phyloP scores from a whole-genome alignment of 2,797 vertebrate species.

The Pangasius mekongensis region DNA sequence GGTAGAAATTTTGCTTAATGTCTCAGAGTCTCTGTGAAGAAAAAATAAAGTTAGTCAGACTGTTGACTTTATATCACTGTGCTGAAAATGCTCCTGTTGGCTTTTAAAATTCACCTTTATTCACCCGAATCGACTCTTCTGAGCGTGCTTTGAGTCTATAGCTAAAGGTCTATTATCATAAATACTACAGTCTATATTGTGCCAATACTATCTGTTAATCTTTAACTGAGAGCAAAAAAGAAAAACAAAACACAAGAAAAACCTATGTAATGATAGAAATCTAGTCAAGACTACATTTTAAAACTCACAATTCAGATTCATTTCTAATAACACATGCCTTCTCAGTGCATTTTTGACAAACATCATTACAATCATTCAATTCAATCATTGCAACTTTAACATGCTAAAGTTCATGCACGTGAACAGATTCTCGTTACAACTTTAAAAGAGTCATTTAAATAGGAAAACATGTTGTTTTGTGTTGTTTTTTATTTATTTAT shows the following conservation, averaged over 20 bases:
- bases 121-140: neutral
- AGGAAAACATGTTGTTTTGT: neutral
- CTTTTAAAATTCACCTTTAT: neutral
- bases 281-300: neutral
- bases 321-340: neutral
- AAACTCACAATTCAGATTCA: neutral
- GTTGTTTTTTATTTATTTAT: neutral
- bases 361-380: neutral
- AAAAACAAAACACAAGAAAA: neutral
- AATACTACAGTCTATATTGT: neutral
- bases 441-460: neutral
- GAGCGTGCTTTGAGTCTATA: neutral
- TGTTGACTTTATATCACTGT: neutral
- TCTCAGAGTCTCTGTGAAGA: neutral
- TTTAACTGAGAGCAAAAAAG: neutral
- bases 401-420: too few relatives aligned
- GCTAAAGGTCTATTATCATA: too few relatives aligned
- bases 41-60: neutral
- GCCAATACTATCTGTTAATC: neutral
- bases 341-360: neutral
- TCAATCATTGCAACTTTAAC: neutral
- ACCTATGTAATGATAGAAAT: neutral
- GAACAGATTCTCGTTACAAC: neutral
- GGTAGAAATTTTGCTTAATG: neutral
- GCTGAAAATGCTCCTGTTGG: neutral